Evolutionary conservation across 2,888 invertebrate species (phyloP).

Genomic region (Oeneis ivallda): DNA sequence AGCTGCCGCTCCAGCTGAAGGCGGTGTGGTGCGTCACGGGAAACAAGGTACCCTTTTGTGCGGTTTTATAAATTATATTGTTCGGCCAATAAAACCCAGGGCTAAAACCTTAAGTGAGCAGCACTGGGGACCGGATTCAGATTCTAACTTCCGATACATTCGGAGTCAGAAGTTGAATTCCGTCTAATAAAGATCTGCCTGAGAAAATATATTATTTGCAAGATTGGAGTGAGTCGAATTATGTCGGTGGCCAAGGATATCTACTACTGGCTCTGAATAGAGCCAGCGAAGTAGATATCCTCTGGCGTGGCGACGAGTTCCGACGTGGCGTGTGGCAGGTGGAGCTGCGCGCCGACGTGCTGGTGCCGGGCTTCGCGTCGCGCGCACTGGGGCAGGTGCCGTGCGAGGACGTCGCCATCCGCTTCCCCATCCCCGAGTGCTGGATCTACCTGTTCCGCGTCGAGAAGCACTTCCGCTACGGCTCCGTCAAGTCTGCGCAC

Average conservation of each 20-base stretch:
- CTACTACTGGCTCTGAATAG: too few species aligned
- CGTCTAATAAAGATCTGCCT: not conserved
- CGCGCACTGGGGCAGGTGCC: conserved; percentile 97
- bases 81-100: too few species aligned
- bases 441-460: conserved; percentile 99
- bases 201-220: too few species aligned
- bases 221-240: too few species aligned
- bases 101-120: not conserved
- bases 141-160: too few species aligned
- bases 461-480: conserved; percentile 98
- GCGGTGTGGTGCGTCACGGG: conserved; percentile 94
- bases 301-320: too few species aligned
- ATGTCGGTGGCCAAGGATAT: too few species aligned
- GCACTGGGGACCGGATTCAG: not conserved
- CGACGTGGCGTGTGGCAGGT: conserved; percentile 78
- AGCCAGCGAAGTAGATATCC: too few species aligned
- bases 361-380: conserved; percentile 98
- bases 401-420: conserved; percentile 97
- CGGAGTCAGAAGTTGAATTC: too few species aligned
- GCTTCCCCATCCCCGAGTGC: conserved; percentile 98
- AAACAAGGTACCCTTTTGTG: conserved; percentile 87
- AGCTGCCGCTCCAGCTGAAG: conserved; percentile 97
- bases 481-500: conserved; percentile 97
- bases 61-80: too few species aligned
- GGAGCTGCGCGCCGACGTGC: conserved; percentile 95